These are phyloP conservation scores for Cervus canadensis DNA, from an alignment of 2,113 vertebrate species.

Conservation along the genomic window DNA sequence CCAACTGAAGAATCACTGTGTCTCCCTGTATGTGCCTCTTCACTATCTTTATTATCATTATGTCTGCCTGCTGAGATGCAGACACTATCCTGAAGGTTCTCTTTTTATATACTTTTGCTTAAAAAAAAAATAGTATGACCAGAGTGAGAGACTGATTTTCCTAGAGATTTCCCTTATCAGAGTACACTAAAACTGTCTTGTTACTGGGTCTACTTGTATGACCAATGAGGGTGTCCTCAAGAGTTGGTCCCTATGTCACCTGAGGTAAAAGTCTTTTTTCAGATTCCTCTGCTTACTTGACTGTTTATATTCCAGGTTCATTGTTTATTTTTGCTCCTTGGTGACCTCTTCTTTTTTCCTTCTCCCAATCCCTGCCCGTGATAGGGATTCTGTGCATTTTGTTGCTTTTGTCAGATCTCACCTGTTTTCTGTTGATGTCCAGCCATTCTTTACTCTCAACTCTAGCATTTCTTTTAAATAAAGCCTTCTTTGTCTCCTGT, in stretches of 20 bases:
- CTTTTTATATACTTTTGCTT: neutral
- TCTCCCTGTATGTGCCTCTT: neutral
- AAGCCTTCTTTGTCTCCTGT: neutral
- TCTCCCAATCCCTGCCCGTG: too few species aligned
- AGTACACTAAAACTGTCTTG: neutral
- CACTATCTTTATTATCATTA: neutral
- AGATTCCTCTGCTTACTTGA: neutral
- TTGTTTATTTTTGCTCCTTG: neutral
- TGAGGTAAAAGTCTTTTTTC: neutral
- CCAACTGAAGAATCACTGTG: neutral
- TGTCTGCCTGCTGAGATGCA: neutral
- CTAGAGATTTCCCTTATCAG: neutral
- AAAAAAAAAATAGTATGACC: neutral
- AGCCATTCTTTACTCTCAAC: neutral
- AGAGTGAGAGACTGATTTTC: neutral
- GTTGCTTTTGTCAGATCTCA: neutral
- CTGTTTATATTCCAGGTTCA: neutral
- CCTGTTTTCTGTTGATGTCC: neutral
- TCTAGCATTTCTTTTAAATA: neutral
- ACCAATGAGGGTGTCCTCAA: neutral
- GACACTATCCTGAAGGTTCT: neutral
- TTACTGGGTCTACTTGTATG: neutral
- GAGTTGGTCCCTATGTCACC: neutral
- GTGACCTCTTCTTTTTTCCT: neutral
- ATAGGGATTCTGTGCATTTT: neutral